phyloP scores from a whole-genome alignment of 2,888 invertebrate species.

The Panzeria rudis region DNA sequence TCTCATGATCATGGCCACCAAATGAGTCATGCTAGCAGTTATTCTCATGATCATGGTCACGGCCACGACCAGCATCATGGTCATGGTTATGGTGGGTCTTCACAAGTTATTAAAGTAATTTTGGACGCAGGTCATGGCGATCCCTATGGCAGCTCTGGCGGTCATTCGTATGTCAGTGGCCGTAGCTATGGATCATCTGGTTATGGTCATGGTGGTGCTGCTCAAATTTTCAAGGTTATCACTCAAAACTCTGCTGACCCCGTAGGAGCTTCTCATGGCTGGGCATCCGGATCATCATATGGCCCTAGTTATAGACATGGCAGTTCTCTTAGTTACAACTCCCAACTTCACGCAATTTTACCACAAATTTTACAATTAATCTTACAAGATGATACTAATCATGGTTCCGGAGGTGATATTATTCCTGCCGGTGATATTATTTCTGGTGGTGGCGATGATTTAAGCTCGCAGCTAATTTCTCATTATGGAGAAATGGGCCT shows the following conservation, averaged over 20 bases:
- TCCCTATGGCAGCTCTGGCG: conserved; percentile 15
- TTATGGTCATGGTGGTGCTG: conserved; percentile 59
- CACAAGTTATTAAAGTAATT: conserved; percentile 69
- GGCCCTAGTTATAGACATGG: conserved; percentile 68
- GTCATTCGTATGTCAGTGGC: conserved; percentile 39
- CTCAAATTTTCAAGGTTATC: conserved; percentile 77
- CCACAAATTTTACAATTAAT: conserved; percentile 80
- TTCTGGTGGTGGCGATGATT: conserved; percentile 24
- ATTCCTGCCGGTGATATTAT: conserved; percentile 8
- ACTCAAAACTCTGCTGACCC: conserved; percentile 67
- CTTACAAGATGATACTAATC: conserved; percentile 75
- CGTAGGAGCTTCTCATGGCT: conserved; percentile 50
- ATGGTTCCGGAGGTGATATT: conserved; percentile 42
- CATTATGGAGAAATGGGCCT: conserved; percentile 77
- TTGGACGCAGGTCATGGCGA: conserved; percentile 45
- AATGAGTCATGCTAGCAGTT: not conserved
- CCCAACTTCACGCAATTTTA: conserved; percentile 76
- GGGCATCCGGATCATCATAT: conserved; percentile 54
- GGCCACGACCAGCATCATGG: not conserved
- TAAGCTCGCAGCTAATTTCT: conserved; percentile 75
- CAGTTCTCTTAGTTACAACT: conserved; percentile 38
- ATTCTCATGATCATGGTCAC: conserved; percentile 19
- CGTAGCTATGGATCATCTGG: conserved; percentile 35
- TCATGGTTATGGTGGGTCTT: conserved; percentile 44
- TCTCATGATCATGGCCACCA: not conserved